A percentile compares a stretch with the other conserved stretches of the same genome.
Conservation (phyloP, 2,113 vertebrate species). For the Anas platyrhynchos region DNA sequence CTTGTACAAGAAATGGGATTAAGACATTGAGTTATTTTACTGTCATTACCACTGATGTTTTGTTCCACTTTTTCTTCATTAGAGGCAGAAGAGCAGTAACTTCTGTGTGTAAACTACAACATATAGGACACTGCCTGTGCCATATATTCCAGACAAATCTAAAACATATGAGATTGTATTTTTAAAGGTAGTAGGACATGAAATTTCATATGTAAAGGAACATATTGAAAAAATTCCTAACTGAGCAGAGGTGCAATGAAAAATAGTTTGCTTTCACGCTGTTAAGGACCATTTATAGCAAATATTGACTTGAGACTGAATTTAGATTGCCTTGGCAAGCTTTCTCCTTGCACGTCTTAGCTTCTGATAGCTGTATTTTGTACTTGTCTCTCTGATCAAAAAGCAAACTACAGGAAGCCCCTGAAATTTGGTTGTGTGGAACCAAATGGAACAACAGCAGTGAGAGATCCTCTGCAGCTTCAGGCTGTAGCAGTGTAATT, state of each 20-base stretch:
- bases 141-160: neutral
- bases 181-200: neutral
- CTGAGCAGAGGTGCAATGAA: neutral
- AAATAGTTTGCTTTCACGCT: neutral
- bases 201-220: neutral
- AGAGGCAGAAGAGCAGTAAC: neutral
- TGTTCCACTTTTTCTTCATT: neutral
- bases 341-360: neutral
- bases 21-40: neutral
- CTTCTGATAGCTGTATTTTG: neutral
- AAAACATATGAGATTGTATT: neutral
- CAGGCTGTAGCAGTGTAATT: neutral
- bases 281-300: neutral
- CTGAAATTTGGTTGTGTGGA: neutral
- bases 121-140: neutral
- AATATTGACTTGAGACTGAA: neutral
- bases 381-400: neutral
- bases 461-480: neutral
- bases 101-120: neutral
- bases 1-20: neutral
- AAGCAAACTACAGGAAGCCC: neutral
- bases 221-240: neutral
- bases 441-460: neutral
- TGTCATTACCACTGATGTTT: neutral
- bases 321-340: neutral